phyloP scores from a whole-genome alignment of 2,888 invertebrate genomes.

The Pristionchus maxplancki region DNA sequence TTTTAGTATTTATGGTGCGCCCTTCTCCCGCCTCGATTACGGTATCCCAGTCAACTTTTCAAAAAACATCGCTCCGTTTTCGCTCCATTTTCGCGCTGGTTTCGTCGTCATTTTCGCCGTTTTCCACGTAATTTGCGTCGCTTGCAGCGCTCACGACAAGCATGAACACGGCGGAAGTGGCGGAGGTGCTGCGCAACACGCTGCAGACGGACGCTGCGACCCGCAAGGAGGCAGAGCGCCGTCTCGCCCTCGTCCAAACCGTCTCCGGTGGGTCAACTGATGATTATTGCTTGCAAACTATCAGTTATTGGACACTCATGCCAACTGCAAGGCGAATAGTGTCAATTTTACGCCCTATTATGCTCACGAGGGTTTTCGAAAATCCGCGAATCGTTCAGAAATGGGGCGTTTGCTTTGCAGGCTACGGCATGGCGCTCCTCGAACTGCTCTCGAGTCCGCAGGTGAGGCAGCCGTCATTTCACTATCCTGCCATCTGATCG shows the following conservation, averaged over 20 bases:
- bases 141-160: neutral
- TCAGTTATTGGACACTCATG: too few relatives aligned
- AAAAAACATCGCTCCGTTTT: neutral
- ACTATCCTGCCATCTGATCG: neutral
- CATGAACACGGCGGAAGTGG: conserved; percentile 57
- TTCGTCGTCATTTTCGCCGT: neutral
- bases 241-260: conserved; percentile 58
- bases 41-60: neutral
- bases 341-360: neutral
- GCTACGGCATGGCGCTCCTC: conserved; percentile 53
- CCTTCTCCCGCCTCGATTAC: conserved; percentile 13
- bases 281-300: too few relatives aligned
- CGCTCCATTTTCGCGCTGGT: neutral
- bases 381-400: neutral
- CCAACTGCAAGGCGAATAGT: neutral
- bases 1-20: neutral
- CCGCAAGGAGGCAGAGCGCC: conserved; percentile 76
- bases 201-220: conserved; percentile 77
- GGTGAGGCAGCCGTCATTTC: neutral
- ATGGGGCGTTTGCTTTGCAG: conserved; percentile 48
- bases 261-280: conserved; percentile 59
- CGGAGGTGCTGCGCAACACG: conserved; percentile 77
- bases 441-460: conserved; percentile 58
- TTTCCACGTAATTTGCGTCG: neutral
- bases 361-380: neutral